Evolutionary conservation across 2,888 invertebrate species (phyloP), one percentile per base, ranked within the genome.

Genomic region (Mallateleia sp.): DNA sequence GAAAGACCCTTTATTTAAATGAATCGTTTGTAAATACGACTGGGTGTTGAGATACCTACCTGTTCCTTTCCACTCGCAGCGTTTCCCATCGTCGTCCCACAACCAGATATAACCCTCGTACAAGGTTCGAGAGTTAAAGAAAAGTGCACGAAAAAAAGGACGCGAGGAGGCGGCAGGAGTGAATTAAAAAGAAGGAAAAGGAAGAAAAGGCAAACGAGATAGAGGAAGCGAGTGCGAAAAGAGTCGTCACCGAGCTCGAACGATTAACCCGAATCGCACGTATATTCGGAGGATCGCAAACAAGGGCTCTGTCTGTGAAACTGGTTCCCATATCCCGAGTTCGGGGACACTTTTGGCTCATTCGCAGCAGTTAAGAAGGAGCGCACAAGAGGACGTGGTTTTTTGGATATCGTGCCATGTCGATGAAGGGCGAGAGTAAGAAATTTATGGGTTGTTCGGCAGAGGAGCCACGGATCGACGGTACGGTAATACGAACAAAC

Each of bases 191-290:
- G 77, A 77, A 64, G 67, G 50, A 72, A 72, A 66, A 38, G 28
- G n/a, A 69, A 77, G 64, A 78, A 69, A 66, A 72, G 45, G 67
- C 24, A 34, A 20, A 24, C 52, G 80, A 87, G 75, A 75, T 82
- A 87, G 82, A 83, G 85, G 81, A 64, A 81, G 79, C 58, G 74
- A 75, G 79, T 54, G 84, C 79, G 80, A 78, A 85, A 85, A 87
- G 88, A 85, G 85, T 85, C 88, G 79, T 83, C 82, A 85, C 82
- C 80, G 85, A 72, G 79, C 79, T 75, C 83, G 81, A 89, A 88
- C 92, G 93, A 93, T 93, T 93, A 93, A 93, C 92, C 91, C 92
- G 92, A 91, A 92, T 92, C 92, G 90, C 91, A 91, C 89, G 92
- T 91, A 89, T 88, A 91, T 93, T 93, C 92, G 90, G 89, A 91